These are phyloP conservation scores for Yasuhikotakia modesta DNA, from an alignment of 2,797 vertebrate species.

Conservation along the genomic window DNA sequence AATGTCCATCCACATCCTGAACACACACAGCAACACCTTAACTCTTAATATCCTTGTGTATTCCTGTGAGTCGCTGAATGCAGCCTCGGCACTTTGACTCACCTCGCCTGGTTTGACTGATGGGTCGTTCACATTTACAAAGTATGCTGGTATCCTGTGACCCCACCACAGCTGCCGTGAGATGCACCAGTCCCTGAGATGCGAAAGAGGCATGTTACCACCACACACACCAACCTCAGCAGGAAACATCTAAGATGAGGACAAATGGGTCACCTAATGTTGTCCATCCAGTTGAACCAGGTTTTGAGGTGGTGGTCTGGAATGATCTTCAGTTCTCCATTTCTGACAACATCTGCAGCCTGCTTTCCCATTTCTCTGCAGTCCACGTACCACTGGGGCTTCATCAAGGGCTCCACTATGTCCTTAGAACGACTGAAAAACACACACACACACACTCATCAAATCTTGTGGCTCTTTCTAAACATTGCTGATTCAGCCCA, in stretches of 20 bases:
- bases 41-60: not conserved
- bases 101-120: constrained; percentile 83
- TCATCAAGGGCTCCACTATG: constrained; percentile 89
- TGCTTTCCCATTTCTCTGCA: constrained; percentile 86
- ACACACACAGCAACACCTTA: constrained; percentile 23
- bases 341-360: constrained; percentile 82
- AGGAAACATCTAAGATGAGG: not conserved
- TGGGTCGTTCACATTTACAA: constrained; percentile 79
- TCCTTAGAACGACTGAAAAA: constrained; percentile 87
- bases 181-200: constrained; percentile 89
- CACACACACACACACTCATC: not conserved
- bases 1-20: constrained; percentile 86
- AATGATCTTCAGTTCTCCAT: constrained; percentile 83
- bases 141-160: constrained; percentile 91
- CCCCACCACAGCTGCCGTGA: constrained; percentile 96
- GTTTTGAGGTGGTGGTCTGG: constrained; percentile 87
- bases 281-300: constrained; percentile 92
- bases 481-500: not conserved
- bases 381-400: constrained; percentile 91
- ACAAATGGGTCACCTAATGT: constrained; percentile 78
- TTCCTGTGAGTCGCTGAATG: not conserved
- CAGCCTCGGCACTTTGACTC: constrained; percentile 41
- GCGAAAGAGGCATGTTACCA: not conserved
- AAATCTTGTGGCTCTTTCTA: not conserved
- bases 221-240: not conserved